These are phyloP conservation scores for Conops quadrifasciatus DNA, from an alignment of 2,888 invertebrate species.

Conservation along the genomic window DNA sequence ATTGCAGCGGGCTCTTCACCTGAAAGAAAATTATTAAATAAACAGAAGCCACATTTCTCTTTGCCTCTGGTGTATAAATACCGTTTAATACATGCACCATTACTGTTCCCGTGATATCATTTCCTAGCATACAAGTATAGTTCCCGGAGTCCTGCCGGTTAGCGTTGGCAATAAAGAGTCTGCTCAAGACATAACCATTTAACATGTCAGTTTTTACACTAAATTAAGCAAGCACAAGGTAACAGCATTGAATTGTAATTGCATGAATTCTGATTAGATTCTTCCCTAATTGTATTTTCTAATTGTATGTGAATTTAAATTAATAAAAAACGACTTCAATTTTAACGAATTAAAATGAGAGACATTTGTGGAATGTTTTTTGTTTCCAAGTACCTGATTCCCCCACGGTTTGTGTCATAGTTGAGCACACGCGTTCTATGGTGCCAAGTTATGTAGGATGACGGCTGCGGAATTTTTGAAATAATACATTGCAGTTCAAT, in stretches of 20 bases:
- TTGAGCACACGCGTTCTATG: conserved; percentile 79
- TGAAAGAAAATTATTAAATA: conserved; percentile 41
- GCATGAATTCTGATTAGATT: too few relatives aligned
- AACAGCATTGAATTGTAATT: too few relatives aligned
- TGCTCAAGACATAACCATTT: conserved; percentile 76
- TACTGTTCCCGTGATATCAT: conserved; percentile 75
- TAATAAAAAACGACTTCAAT: too few relatives aligned
- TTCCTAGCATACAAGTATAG: conserved; percentile 79
- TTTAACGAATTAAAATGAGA: background rate
- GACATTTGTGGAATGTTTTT: background rate
- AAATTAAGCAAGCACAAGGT: conserved; percentile 48
- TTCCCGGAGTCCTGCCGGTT: conserved; percentile 81
- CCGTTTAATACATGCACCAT: conserved; percentile 82
- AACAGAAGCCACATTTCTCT: background rate
- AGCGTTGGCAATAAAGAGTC: conserved; percentile 82
- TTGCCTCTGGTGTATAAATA: conserved; percentile 59
- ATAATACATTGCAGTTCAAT: conserved; percentile 84
- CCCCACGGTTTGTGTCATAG: conserved; percentile 81
- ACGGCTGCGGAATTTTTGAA: conserved; percentile 80
- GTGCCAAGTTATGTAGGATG: conserved; percentile 81
- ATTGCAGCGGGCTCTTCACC: conserved; percentile 66
- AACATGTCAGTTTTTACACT: conserved; percentile 84
- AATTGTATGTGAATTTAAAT: too few relatives aligned
- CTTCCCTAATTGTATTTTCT: too few relatives aligned
- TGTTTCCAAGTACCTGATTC: conserved; percentile 73